Evolutionary conservation across 2,797 vertebrate genomes (phyloP).

Genomic region (Pogonophryne albipinna): DNA sequence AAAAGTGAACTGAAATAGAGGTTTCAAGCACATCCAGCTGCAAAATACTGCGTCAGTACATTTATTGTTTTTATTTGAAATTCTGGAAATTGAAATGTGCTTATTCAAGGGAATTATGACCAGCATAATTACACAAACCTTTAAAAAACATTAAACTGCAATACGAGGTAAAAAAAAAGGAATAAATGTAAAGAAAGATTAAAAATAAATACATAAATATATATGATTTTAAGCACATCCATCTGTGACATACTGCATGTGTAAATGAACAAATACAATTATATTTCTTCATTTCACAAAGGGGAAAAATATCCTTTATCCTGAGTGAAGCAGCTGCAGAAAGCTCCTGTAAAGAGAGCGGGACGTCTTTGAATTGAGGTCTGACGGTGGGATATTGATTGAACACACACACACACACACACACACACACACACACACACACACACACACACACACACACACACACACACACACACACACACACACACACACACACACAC

Average conservation of each 20-base stretch:
- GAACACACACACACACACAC: slow-evolving; percentile 5
- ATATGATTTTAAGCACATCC: not conserved
- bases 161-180: too few relatives aligned
- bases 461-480: slow-evolving; percentile 15
- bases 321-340: not conserved
- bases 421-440: slow-evolving; percentile 17
- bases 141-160: too few relatives aligned
- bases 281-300: not conserved
- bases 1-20: not conserved
- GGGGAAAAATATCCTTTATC: not conserved
- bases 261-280: not conserved
- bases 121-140: too few relatives aligned
- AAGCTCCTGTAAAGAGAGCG: slow-evolving; percentile 29
- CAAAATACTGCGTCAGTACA: too few relatives aligned
- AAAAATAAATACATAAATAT: too few relatives aligned
- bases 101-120: too few relatives aligned
- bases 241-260: not conserved
- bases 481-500: not conserved
- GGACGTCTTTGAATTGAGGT: slow-evolving; percentile 51
- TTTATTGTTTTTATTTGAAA: too few relatives aligned
- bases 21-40: too few relatives aligned
- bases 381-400: slow-evolving; percentile 70
- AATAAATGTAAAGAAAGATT: too few relatives aligned
- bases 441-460: not conserved
- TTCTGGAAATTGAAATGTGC: too few relatives aligned